Evolutionary conservation across 2,113 vertebrate genomes (phyloP).

Genomic region (Phaetusa simplex): DNA sequence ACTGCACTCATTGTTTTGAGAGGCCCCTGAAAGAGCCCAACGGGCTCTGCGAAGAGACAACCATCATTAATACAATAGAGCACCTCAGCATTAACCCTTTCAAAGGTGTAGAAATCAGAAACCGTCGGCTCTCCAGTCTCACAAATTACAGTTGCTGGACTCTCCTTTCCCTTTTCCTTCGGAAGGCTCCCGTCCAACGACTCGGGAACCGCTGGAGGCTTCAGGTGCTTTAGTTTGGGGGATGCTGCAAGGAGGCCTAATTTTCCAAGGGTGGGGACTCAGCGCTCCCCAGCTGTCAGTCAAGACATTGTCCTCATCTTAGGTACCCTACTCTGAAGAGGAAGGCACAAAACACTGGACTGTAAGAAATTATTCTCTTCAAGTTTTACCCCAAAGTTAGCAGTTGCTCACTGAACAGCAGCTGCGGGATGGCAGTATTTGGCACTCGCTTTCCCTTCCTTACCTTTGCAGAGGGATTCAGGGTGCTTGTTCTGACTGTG

Average conservation of each 20-base stretch:
- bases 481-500: background rate
- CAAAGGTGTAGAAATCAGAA: background rate
- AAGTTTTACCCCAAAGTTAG: background rate
- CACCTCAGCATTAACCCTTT: slow-evolving; percentile 71
- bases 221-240: background rate
- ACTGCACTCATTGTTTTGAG: slow-evolving; percentile 77
- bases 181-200: fast-evolving
- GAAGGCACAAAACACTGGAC: background rate
- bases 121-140: fast-evolving
- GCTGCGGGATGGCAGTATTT: background rate
- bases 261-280: background rate
- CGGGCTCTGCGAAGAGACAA: slow-evolving; percentile 60
- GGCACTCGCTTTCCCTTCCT: fast-evolving
- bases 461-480: background rate
- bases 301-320: too few species aligned
- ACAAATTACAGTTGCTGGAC: background rate
- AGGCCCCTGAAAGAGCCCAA: slow-evolving; percentile 74
- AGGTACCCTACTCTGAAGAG: too few species aligned
- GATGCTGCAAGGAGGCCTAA: background rate
- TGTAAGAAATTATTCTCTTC: background rate
- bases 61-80: slow-evolving; percentile 71
- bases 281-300: background rate
- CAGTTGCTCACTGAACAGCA: background rate
- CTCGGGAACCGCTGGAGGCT: background rate
- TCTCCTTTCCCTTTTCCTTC: fast-evolving